Evolutionary conservation across 1,140 invertebrate genomes (phyloP), one percentile per base, ranked within the genome.

Genomic region (Hestina assimilis): DNA sequence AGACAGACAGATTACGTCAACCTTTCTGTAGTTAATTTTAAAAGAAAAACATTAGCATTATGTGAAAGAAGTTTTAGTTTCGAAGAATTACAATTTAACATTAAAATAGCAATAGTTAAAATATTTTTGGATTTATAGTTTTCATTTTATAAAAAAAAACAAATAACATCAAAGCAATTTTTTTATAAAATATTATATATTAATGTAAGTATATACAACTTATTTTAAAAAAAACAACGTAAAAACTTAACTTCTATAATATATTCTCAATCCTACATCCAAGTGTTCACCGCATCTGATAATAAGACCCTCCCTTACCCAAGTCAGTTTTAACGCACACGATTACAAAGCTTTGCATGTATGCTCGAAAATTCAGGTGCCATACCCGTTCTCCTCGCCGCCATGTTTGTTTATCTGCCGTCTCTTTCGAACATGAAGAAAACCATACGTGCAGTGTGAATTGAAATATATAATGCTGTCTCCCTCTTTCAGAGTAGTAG

Each of bases 381-480:
- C 68, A 72, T 71, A 70, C 65, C 63, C 53, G 63, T 64, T 66
- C 57, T 59, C 46, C 59, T 69, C 74, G 78, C 66, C 75, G 84
- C 84, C 84, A 87, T 87, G 72, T 82, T 87, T 76, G 69, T 83
- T 77, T 69, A 63, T 73, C 59, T 40, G 43, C 63, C 56, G 63
- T 85, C 80, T 70, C 73, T 68, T 40, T 86, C 71, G 20, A 59
- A 45, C 82, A 51, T 23, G 45, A 7, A 17, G 23, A 54, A 41
- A 52, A 48, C 45, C 24, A 11, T 47, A 26, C 50, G 29, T 46
- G 66, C 31, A 21, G 19, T 17, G 43, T 67, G 76, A 79, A 60
- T 72, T 46, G 54, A 59, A 64, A 47, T 61, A 60, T 57, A 14
- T 63, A 51, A 19, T 41, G 45, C 55, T 72, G 64, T 83, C 80